Conservation (phyloP, 2,888 invertebrate genomes). For the Aphrophora alni region DNA sequence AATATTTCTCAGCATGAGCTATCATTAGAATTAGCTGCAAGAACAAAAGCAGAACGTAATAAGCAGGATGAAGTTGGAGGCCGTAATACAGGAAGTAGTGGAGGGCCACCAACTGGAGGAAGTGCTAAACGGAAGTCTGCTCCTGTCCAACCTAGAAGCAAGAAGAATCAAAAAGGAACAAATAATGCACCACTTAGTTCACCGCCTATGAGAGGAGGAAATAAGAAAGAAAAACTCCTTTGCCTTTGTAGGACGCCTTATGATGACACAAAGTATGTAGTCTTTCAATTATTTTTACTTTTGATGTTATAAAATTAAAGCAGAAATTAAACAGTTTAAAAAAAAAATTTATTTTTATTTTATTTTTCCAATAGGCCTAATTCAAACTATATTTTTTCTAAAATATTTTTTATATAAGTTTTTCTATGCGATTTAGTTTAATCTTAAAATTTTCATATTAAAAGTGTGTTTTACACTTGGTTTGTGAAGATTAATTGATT, state of each 20-base stretch:
- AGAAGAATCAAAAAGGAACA: slow-evolving; percentile 10
- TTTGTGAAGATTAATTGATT: too few relatives aligned
- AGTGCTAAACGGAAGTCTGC: slow-evolving; percentile 37
- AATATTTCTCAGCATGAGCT: slow-evolving; percentile 68
- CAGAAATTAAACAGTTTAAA: too few relatives aligned
- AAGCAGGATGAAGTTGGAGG: slow-evolving; percentile 69
- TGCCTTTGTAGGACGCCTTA: slow-evolving; percentile 94
- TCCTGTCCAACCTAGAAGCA: slow-evolving; percentile 33
- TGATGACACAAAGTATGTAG: slow-evolving; percentile 86
- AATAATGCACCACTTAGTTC: slow-evolving; percentile 33
- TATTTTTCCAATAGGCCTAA: too few relatives aligned
- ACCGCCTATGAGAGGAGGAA: slow-evolving; percentile 34
- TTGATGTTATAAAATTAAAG: too few relatives aligned
- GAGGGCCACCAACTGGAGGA: slow-evolving; percentile 25
- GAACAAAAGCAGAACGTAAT: slow-evolving; percentile 73
- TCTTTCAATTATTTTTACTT: slow-evolving; percentile 31
- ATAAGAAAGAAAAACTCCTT: slow-evolving; percentile 81
- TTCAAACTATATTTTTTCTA: too few relatives aligned
- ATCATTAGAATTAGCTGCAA: slow-evolving; percentile 72
- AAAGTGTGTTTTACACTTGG: too few relatives aligned
- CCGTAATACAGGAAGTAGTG: slow-evolving; percentile 51
- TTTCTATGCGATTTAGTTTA: too few relatives aligned
- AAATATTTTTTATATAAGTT: too few relatives aligned
- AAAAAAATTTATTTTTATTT: too few relatives aligned
- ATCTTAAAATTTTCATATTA: too few relatives aligned